Base-by-base conservation (phyloP, 2,888 invertebrate genomes). In the Mystacides longicornis region DNA sequence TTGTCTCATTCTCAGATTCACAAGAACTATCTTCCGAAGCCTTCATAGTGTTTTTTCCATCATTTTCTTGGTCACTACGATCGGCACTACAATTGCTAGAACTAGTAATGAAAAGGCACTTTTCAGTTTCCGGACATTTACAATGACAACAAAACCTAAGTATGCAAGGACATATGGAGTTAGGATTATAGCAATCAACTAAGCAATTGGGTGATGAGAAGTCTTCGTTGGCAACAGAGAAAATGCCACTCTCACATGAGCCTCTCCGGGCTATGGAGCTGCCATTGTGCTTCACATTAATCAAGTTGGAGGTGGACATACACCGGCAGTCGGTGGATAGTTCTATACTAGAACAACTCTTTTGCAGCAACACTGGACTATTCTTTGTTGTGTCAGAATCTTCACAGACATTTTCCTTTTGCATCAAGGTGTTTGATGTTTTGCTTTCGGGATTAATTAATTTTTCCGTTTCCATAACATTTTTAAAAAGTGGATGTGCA, bases 211-310 rank as follows among this genome's bases (percentile, higher is more conserved):
- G 72, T 54, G 71, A 71, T 56, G 81, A 81, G 60, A 83, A 80
- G 67, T 87, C 87, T 67, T 87, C 88, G 65, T 89, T 89, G 60
- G 89, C 87, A 64, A 89, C 90, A 54, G 90, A 90, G 78, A 90
- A 93, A 68, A 93, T 92, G 19, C 93, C 93, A 63, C 89, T 89
- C 70, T 93, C 93, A 69, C 91, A 91, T 19, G 91, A 92, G 55
- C 89, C 92, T 47, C 91, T 81, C 18, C 91, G 74, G 27, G 84
- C 78, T n/a, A 85, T 71, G n/a, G 68, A 65, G 49, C 62, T 69
- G 65, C 23, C 67, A 65, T 67, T 53, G 64, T 62, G 63, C 63
- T 56, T 65, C 63, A 55, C 63, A 66, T 69, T 65, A 23, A 64
- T 58, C 43, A 66, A 64, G 23, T 56, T 49, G 20, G 58, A 51